A percentile compares a stretch with the other conserved stretches of the same genome.
Conservation (phyloP, 2,113 vertebrate species). For the Aldabrachelys gigantea region DNA sequence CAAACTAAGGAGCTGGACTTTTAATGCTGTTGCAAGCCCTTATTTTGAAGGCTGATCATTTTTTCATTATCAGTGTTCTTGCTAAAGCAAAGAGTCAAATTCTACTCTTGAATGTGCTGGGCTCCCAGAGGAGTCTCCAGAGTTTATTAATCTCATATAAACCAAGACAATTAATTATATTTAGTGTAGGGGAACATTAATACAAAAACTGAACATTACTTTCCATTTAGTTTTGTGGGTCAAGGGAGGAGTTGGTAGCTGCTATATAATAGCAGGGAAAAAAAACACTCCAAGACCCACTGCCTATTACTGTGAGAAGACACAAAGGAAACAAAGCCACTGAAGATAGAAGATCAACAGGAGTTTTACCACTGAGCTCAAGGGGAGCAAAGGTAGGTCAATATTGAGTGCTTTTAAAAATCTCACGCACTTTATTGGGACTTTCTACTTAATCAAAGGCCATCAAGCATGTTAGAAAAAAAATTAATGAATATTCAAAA, state of each 20-base stretch:
- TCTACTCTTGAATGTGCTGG: background rate
- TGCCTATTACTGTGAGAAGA: background rate
- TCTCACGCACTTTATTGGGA: background rate
- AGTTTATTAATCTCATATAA: background rate
- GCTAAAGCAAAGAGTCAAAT: background rate
- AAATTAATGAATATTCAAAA: background rate
- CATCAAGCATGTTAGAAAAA: background rate
- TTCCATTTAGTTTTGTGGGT: background rate
- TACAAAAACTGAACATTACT: background rate
- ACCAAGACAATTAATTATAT: accelerated
- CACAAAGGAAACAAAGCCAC: background rate
- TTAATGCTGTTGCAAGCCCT: background rate
- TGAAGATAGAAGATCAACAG: background rate
- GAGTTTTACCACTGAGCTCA: background rate
- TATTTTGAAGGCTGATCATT: background rate
- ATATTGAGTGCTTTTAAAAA: background rate
- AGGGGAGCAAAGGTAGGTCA: background rate
- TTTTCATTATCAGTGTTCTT: background rate
- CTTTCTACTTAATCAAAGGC: background rate
- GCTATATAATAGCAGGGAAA: background rate
- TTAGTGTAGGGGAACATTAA: background rate
- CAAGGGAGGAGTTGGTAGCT: background rate
- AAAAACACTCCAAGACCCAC: background rate
- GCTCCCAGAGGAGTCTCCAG: background rate
- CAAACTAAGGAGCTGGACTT: background rate